These are phyloP conservation scores for Leptopilina clavipes DNA, from an alignment of 1,140 invertebrate species.

Conservation along the genomic window DNA sequence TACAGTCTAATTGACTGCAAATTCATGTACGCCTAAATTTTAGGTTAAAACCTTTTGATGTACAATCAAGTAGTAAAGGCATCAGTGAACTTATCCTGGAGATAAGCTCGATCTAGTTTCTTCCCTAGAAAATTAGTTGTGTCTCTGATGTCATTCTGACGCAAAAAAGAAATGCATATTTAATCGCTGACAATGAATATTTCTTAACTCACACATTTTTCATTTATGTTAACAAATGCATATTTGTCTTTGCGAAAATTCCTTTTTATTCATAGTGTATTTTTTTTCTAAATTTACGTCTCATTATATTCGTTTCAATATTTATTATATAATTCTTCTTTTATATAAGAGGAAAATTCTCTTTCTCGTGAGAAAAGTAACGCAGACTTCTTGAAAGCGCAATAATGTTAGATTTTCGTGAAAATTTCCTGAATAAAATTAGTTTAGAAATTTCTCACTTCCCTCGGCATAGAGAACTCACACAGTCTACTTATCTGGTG, in stretches of 20 bases:
- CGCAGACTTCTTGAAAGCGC: neutral
- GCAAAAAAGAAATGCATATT: too few species aligned
- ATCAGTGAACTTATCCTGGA: neutral
- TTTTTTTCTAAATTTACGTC: too few species aligned
- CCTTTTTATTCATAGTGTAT: too few species aligned
- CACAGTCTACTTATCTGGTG: neutral
- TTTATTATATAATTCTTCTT: too few species aligned
- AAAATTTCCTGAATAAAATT: slow-evolving; percentile 15
- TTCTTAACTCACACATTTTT: too few species aligned
- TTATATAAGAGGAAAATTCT: neutral
- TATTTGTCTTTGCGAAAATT: too few species aligned
- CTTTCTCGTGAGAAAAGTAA: neutral
- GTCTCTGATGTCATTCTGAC: neutral
- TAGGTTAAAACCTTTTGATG: slow-evolving; percentile 3
- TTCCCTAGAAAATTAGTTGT: neutral
- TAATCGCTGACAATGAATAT: too few species aligned
- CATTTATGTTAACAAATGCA: too few species aligned
- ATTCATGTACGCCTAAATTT: slow-evolving; percentile 16
- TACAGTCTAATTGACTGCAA: neutral
- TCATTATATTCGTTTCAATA: too few species aligned
- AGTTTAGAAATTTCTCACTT: neutral
- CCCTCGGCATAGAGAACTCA: neutral
- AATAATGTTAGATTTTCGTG: neutral
- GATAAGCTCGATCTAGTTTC: slow-evolving; percentile 10
- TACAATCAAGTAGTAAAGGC: slow-evolving; percentile 11